A percentile compares a stretch with the other conserved stretches of the same genome.
Evolutionary conservation across 2,797 vertebrate species (phyloP).

Genomic region (Cynopterus sphinx): DNA sequence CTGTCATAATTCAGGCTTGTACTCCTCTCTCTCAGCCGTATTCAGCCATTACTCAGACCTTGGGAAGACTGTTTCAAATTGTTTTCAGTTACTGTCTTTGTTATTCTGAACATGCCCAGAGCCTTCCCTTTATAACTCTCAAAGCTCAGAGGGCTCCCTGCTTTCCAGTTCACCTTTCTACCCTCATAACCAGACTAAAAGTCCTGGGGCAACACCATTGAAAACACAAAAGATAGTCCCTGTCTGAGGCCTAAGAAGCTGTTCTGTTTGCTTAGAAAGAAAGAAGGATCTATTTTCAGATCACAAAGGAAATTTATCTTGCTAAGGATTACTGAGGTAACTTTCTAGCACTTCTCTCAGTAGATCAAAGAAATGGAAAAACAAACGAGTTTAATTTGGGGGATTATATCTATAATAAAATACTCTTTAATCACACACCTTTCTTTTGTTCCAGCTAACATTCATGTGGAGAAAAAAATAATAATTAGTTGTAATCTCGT

Average conservation of each 20-base stretch:
- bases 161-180: not conserved
- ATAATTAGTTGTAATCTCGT: not conserved
- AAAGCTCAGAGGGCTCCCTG: not conserved
- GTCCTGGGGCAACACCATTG: not conserved
- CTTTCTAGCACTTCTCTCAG: not conserved
- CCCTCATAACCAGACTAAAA: not conserved
- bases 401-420: not conserved
- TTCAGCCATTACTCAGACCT: not conserved
- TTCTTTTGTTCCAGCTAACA: slow-evolving; percentile 24
- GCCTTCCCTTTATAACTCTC: not conserved
- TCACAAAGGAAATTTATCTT: not conserved
- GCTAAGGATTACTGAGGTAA: not conserved
- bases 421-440: not conserved
- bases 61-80: not conserved
- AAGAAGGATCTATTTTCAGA: not conserved
- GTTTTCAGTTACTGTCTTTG: not conserved
- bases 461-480: not conserved
- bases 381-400: not conserved
- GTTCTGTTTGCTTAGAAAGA: not conserved
- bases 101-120: not conserved
- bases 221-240: not conserved
- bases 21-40: not conserved
- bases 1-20: not conserved
- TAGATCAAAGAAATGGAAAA: slow-evolving; percentile 30
- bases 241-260: not conserved